A percentile compares a stretch with the other conserved stretches of the same genome.
These are phyloP conservation scores for Eupsilia transversa DNA, from an alignment of 2,888 invertebrate genomes.

Conservation along the genomic window DNA sequence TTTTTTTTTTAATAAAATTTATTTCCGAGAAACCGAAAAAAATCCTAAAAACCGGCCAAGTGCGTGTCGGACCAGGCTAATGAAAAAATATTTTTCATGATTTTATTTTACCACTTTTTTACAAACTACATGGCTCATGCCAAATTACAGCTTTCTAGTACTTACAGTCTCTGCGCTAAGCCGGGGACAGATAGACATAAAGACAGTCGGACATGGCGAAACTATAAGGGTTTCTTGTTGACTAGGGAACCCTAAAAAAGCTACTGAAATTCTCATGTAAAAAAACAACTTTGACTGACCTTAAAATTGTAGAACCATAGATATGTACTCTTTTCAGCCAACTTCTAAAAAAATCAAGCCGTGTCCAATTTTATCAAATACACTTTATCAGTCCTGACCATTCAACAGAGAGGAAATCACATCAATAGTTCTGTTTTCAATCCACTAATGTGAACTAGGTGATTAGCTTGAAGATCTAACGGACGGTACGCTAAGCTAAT, in stretches of 20 bases:
- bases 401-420: constrained; percentile 11
- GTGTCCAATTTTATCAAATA: neutral
- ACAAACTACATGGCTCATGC: too few relatives aligned
- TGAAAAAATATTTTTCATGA: too few relatives aligned
- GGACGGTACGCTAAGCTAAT: constrained; percentile 35
- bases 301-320: neutral
- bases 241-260: too few relatives aligned
- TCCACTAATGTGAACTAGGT: constrained; percentile 48
- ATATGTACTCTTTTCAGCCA: too few relatives aligned
- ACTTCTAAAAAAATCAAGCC: neutral
- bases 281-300: neutral
- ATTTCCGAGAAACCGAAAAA: neutral
- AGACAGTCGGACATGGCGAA: too few relatives aligned
- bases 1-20: neutral
- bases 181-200: too few relatives aligned
- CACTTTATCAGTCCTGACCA: neutral
- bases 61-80: too few relatives aligned
- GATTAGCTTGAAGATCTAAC: constrained; percentile 46
- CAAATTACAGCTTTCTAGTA: too few relatives aligned
- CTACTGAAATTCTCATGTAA: neutral
- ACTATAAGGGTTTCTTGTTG: too few relatives aligned
- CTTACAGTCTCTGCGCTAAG: too few relatives aligned
- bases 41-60: too few relatives aligned
- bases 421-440: constrained; percentile 10
- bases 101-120: too few relatives aligned